A percentile compares a stretch with the other conserved stretches of the same genome.
Evolutionary conservation across 2,888 invertebrate genomes (phyloP).

Genomic region (Pantelozetes paolii): DNA sequence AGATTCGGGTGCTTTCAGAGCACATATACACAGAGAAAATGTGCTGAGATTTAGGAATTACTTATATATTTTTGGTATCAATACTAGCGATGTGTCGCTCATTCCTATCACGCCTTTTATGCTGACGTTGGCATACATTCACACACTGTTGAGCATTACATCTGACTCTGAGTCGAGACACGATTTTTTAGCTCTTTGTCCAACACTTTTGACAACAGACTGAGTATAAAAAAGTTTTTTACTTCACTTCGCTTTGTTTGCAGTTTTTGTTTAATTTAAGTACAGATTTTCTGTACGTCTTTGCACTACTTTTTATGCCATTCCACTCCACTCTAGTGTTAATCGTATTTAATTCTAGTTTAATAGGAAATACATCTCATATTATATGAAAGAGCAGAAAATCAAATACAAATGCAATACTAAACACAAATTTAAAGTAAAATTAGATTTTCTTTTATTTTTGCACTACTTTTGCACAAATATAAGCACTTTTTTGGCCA

Average conservation of each 20-base stretch:
- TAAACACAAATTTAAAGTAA: neutral
- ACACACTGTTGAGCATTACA: slow-evolving; percentile 36
- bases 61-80: slow-evolving; percentile 11
- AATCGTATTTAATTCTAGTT: slow-evolving; percentile 32
- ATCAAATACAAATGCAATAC: slow-evolving; percentile 4
- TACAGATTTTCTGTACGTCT: slow-evolving; percentile 6
- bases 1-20: neutral
- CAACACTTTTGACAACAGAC: slow-evolving; percentile 17
- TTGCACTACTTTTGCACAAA: slow-evolving; percentile 5
- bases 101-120: slow-evolving; percentile 38
- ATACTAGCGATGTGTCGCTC: slow-evolving; percentile 16
- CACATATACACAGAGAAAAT: neutral
- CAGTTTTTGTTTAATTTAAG: slow-evolving; percentile 38
- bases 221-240: neutral
- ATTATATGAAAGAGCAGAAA: neutral
- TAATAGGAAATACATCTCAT: slow-evolving; percentile 24
- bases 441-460: neutral
- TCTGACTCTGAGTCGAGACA: slow-evolving; percentile 26
- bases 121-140: slow-evolving; percentile 38
- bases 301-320: neutral
- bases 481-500: neutral
- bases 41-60: slow-evolving; percentile 31
- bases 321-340: neutral
- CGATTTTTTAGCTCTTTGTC: slow-evolving; percentile 17
- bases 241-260: slow-evolving; percentile 24